Base-by-base conservation (phyloP, 2,113 vertebrate genomes). In the Aramus guarauna region DNA sequence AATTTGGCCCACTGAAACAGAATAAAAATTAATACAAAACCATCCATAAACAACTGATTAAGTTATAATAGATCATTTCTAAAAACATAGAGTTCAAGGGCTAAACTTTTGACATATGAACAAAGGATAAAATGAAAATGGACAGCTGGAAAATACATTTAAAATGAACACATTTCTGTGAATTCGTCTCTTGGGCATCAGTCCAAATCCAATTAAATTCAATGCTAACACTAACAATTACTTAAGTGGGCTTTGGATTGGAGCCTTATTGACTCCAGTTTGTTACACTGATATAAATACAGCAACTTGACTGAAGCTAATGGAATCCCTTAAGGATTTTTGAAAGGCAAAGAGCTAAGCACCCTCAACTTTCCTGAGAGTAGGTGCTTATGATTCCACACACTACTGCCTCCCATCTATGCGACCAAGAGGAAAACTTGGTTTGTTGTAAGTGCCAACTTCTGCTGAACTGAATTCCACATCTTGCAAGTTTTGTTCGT, bases 181-280 rank as follows among this genome's bases (percentile, higher is more conserved):
- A 36, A 78, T 72, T 82, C 21, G 8, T 88, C 45, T 91, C 53
- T 91, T 56, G 16, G 68, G 27, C 81, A 86, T 60, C 37, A 74
- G 29, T 77, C 88, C 79, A 86, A 97, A 94, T 60, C 23, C 34
- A 84, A 87, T 84, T 95, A 84, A 80, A 88, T 71, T 90, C 55
- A 78, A 45, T 73, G 32, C 12, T 82, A 88, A 71, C 24, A 86
- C 30, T 94, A 84, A 77, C 63, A 91, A 80, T 83, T 75, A 60
- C 48, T 91, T 94, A 66, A 94, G 63, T 32, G 34, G 60, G 19
- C 41, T 89, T 91, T 86, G 53, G 76, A 58, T 34, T 86, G 63
- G 18, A 86, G 47, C 39, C 76, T 80, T 84, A 45, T 24, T 73
- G 63, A 45, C 68, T 96, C 53, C 45, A 79, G 41, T 50, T 88